Conservation (phyloP, 2,113 vertebrate species). For the Miniopterus natalensis region DNA sequence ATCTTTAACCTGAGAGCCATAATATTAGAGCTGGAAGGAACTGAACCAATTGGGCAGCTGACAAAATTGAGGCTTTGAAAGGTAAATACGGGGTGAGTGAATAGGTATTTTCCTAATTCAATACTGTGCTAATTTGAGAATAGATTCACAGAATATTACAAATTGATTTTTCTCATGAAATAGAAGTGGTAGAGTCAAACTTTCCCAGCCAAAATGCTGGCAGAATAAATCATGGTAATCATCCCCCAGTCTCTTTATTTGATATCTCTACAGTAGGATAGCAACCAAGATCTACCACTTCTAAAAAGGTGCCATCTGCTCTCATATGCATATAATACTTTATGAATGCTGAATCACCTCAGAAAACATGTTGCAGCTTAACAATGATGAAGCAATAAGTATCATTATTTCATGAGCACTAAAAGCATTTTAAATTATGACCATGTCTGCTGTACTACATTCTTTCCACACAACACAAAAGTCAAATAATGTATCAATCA, state of each 20-base stretch:
- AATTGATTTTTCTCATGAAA: slow-evolving; percentile 23
- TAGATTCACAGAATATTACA: slow-evolving; percentile 12
- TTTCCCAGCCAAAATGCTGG: background rate
- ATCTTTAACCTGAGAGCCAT: background rate
- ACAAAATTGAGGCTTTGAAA: background rate
- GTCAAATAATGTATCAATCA: background rate
- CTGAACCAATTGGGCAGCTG: background rate
- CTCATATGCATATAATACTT: background rate
- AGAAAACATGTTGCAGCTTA: background rate
- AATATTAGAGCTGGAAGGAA: background rate
- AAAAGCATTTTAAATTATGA: slow-evolving; percentile 38
- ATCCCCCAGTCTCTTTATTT: background rate
- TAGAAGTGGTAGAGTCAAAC: background rate
- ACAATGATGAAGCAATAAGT: background rate
- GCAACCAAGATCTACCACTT: background rate
- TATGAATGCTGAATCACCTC: background rate
- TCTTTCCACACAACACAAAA: slow-evolving; percentile 16
- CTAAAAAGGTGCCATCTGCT: background rate
- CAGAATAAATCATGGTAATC: background rate
- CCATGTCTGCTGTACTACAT: background rate
- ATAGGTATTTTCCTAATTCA: background rate
- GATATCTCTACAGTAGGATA: background rate
- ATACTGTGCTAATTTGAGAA: background rate
- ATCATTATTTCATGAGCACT: slow-evolving; percentile 22
- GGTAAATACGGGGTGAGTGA: background rate